Conservation (phyloP, 2,888 invertebrate species). For the Acheta domesticus region DNA sequence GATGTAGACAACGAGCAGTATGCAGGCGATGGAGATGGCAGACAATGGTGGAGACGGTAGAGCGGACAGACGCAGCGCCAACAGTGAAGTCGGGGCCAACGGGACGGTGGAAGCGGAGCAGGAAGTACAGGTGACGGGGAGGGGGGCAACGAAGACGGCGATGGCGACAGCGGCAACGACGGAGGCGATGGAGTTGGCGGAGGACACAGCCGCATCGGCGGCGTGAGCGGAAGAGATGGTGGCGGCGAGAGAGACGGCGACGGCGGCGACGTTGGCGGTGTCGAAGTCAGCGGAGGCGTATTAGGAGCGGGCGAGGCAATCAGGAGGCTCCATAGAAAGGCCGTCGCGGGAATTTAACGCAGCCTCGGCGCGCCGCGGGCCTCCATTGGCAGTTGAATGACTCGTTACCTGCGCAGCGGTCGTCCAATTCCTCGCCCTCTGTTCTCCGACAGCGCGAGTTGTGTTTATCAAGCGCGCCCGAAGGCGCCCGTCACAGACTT, state of each 20-base stretch:
- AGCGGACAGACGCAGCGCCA: too few species aligned
- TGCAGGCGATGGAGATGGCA: too few species aligned
- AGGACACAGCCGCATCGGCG: too few species aligned
- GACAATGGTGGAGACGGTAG: too few species aligned
- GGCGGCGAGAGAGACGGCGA: background rate
- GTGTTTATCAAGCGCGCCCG: conserved; percentile 8
- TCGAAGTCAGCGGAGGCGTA: background rate
- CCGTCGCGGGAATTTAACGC: conserved; percentile 1
- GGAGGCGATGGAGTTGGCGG: too few species aligned
- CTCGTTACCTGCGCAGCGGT: conserved; percentile 9
- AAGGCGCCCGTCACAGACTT: background rate
- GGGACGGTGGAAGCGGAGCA: too few species aligned
- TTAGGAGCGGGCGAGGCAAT: background rate
- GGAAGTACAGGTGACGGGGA: too few species aligned
- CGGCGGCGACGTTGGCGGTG: background rate
- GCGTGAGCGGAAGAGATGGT: too few species aligned
- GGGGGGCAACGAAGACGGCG: too few species aligned
- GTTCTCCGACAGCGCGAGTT: background rate
- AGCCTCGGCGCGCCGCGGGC: background rate
- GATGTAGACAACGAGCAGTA: too few species aligned
- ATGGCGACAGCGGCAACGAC: too few species aligned
- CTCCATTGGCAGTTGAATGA: conserved; percentile 18
- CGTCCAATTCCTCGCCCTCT: background rate
- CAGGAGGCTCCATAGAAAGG: background rate
- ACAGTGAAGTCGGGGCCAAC: too few species aligned